Conservation (phyloP, 1,140 invertebrate species). For the Theocolax elegans region DNA sequence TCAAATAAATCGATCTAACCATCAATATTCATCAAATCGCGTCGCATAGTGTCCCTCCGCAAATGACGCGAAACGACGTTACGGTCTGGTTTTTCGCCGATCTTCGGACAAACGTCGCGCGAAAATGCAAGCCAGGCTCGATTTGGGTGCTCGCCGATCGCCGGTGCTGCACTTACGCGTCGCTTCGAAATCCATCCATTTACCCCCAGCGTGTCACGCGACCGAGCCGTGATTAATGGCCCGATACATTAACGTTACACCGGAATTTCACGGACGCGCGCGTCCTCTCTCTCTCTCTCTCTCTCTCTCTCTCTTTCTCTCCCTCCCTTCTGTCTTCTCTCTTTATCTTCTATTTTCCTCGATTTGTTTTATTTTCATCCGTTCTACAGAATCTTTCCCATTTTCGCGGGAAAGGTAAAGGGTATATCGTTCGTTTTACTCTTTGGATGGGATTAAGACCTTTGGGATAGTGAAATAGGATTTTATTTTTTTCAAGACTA, state of each 20-base stretch:
- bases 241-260: constrained; percentile 43
- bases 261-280: constrained; percentile 20
- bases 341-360: too few species aligned
- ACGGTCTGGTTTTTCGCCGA: not conserved
- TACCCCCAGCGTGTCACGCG: constrained; percentile 28
- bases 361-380: too few species aligned
- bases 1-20: constrained; percentile 6
- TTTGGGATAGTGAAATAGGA: too few species aligned
- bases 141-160: constrained; percentile 18
- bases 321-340: not conserved
- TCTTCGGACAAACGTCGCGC: not conserved
- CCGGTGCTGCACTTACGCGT: constrained; percentile 29
- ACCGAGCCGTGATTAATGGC: constrained; percentile 45
- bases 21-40: constrained; percentile 20
- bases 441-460: too few species aligned
- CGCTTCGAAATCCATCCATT: constrained; percentile 45
- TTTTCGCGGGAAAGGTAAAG: too few species aligned
- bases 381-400: too few species aligned
- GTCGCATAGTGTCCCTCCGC: not conserved
- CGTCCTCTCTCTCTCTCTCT: not conserved
- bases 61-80: constrained; percentile 13
- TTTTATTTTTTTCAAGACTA: too few species aligned
- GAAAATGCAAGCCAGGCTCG: constrained; percentile 28
- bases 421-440: too few species aligned
- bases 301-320: not conserved